Base-by-base conservation (phyloP, 2,797 vertebrate genomes). In the Odontamblyopus rebecca region DNA sequence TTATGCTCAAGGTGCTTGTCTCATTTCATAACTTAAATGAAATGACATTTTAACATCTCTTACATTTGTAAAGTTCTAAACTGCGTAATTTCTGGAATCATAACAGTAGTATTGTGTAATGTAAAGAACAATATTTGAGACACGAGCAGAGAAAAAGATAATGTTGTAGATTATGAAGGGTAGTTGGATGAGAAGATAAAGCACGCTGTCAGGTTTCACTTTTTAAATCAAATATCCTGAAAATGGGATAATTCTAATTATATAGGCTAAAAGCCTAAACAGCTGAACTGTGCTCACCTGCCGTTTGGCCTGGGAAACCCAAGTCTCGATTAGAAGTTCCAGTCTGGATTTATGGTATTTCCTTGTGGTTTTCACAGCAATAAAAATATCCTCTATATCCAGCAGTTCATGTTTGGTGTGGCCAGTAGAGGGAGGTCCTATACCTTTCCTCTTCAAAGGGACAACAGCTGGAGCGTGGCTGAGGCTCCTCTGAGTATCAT, bases 301-400 rank as follows among this genome's bases (percentile, higher is more conserved):
- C 23, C 92, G 91, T 70, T 91, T 93, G 15, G 96, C 96, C 80
- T 79, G 90, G 18, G 97, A 97, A 85, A 97, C 94, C 97, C 97
- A 99, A 44, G 97, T 99, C 71, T 95, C 94, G 27, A 96, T 91
- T 4, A 99, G 94, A 86, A 99, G 89, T 77, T 94, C 93, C 87
- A 99, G 86, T 61, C 97, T 93, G 64, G 94, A 93, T 78, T 75
- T 92, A 85, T 98, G 97, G 85, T 98, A 98, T 79, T 96, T 97
- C 69, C 93, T 94, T 41, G 97, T 99, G 27, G 97, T 98, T 89
- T 98, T 99, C 65, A 99, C 95, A 0, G 97, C 97, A 65, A 99
- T 94, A 82, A 99, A 99, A 89, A 99, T 88, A 83, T 99, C 97
- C 63, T 94, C 93, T 4, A 94, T 86, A 53, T 93, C 89, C 48